A percentile compares a stretch with the other conserved stretches of the same genome.
Conservation (phyloP, 2,113 vertebrate genomes). For the Apodemus speciosus region DNA sequence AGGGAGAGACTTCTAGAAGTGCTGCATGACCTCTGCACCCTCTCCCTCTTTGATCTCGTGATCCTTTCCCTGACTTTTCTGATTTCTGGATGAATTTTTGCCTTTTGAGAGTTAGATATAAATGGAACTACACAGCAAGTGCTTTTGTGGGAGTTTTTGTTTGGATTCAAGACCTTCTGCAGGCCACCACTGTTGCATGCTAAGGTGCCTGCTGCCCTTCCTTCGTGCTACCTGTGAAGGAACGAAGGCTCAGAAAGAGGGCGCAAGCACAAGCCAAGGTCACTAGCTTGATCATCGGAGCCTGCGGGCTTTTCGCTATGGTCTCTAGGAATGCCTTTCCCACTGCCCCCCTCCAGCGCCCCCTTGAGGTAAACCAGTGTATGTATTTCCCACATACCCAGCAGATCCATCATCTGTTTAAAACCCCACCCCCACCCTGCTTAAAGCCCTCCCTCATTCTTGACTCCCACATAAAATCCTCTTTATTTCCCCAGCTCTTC, state of each 20-base stretch:
- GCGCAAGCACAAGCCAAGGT: neutral
- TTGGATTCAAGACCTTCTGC: neutral
- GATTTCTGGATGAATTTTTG: neutral
- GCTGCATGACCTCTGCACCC: rapidly evolving
- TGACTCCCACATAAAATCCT: slow-evolving; percentile 38
- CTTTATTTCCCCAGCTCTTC: slow-evolving; percentile 28
- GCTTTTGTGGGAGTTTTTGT: neutral
- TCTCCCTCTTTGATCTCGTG: neutral
- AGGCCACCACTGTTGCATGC: neutral
- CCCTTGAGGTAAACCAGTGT: neutral
- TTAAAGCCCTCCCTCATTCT: neutral
- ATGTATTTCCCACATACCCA: neutral
- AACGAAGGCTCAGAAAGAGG: neutral
- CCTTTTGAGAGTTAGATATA: neutral
- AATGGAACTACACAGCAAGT: neutral
- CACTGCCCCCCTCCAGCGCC: neutral
- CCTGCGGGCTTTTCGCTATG: rapidly evolving
- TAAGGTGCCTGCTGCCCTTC: neutral
- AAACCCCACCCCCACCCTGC: neutral
- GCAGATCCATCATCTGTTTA: neutral
- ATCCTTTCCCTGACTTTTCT: neutral
- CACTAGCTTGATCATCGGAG: neutral
- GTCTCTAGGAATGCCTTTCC: neutral
- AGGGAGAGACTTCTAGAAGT: neutral
- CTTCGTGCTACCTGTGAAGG: neutral